Evolutionary conservation across 2,113 vertebrate species (phyloP).

Genomic region (Tragelaphus imberbis): DNA sequence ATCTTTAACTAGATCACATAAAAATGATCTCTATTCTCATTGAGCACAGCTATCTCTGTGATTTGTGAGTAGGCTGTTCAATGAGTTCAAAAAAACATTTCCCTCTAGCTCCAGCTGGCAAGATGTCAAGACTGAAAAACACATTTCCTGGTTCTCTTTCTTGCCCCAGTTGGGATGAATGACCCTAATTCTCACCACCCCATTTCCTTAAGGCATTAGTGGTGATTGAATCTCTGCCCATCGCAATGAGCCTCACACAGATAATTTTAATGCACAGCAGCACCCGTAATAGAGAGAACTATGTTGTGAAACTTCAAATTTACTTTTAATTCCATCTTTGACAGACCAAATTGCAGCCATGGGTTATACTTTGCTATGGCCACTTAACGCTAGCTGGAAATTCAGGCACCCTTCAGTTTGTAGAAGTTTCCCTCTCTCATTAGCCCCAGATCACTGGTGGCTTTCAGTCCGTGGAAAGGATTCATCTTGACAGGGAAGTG

Average conservation of each 20-base stretch:
- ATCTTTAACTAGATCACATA: slow-evolving; percentile 33
- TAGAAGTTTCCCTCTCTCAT: background rate
- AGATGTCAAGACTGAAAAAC: slow-evolving; percentile 60
- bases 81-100: slow-evolving; percentile 65
- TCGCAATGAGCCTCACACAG: slow-evolving; percentile 45
- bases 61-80: slow-evolving; percentile 59
- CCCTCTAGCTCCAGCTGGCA: slow-evolving; percentile 62
- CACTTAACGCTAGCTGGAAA: slow-evolving; percentile 47
- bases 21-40: slow-evolving; percentile 39
- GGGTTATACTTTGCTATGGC: slow-evolving; percentile 50
- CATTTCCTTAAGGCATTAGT: slow-evolving; percentile 69
- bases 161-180: slow-evolving; percentile 66
- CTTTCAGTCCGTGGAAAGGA: background rate
- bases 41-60: background rate
- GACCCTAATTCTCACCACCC: slow-evolving; percentile 71
- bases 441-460: background rate
- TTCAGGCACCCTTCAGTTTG: background rate
- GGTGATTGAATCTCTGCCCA: slow-evolving; percentile 64
- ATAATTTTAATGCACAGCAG: slow-evolving; percentile 54
- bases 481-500: background rate
- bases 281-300: slow-evolving; percentile 65
- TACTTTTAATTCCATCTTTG: slow-evolving; percentile 70
- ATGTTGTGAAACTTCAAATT: slow-evolving; percentile 76
- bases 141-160: slow-evolving; percentile 42
- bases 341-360: slow-evolving; percentile 65